Conservation (phyloP, 1,140 invertebrate species). For the Aphis gossypii region DNA sequence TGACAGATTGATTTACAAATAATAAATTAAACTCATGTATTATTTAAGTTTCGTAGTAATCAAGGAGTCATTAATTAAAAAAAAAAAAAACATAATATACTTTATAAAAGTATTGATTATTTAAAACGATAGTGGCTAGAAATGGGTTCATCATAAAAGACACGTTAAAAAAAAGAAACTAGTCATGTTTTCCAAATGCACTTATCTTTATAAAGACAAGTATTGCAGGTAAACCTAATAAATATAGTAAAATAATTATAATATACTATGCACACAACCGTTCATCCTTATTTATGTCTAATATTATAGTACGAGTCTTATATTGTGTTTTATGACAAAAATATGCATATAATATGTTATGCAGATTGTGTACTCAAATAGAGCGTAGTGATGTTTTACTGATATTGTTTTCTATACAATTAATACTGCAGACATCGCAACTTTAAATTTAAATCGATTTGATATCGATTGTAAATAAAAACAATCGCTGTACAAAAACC, state of each 20-base stretch:
- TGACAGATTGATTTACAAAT: no score
- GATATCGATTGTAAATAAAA: not conserved
- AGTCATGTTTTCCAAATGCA: not conserved
- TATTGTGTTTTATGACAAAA: not conserved
- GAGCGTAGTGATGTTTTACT: not conserved
- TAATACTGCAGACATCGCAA: not conserved
- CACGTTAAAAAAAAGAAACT: not conserved
- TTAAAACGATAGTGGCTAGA: not conserved
- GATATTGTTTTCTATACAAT: not conserved
- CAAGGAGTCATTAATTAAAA: not conserved
- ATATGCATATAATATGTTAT: not conserved
- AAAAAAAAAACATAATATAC: not conserved
- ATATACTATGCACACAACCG: not conserved
- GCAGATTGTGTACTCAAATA: not conserved
- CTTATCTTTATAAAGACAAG: not conserved
- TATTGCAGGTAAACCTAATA: not conserved
- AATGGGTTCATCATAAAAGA: no score
- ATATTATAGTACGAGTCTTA: not conserved
- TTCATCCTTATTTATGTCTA: not conserved
- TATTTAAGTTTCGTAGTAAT: not conserved
- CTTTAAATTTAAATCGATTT: not conserved
- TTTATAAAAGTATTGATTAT: not conserved
- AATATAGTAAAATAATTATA: not conserved
- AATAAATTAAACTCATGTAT: not conserved
- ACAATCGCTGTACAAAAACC: not conserved